Evolutionary conservation across 2,113 vertebrate genomes (phyloP).

Genomic region (Eptesicus fuscus): DNA sequence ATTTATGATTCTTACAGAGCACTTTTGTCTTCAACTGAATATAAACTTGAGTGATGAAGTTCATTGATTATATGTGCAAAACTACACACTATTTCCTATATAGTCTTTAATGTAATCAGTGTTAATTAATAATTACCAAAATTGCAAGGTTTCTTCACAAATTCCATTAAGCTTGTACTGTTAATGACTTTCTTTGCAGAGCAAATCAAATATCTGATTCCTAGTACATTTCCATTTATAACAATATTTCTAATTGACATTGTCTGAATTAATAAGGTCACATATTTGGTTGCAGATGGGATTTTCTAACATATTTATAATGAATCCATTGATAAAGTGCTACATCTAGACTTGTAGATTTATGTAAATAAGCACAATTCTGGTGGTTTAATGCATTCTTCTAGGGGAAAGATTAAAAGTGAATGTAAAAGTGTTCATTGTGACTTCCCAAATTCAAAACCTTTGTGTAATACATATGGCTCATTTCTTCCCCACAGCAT

Average conservation of each 20-base stretch:
- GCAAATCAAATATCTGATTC: constrained; percentile 11
- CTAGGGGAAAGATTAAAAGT: neutral
- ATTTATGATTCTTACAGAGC: neutral
- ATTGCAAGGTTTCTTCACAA: neutral
- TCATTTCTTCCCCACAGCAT: neutral
- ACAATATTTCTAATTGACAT: neutral
- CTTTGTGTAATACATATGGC: neutral
- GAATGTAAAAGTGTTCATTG: neutral
- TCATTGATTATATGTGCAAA: neutral
- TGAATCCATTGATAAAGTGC: neutral
- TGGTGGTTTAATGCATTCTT: neutral
- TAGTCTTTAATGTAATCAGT: constrained; percentile 22
- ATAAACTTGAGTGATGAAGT: neutral
- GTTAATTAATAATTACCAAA: constrained; percentile 34
- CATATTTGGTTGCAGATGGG: neutral
- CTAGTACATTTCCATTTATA: neutral
- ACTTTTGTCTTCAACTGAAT: neutral
- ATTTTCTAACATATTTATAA: neutral
- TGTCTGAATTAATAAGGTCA: constrained; percentile 32
- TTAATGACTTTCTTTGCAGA: constrained; percentile 3
- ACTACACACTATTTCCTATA: neutral
- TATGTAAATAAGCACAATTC: neutral
- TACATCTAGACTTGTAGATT: neutral
- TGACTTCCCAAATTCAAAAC: neutral
- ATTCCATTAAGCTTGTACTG: neutral